Evolutionary conservation across 2,797 vertebrate genomes (phyloP), one percentile per base, ranked within the genome.

Genomic region (Hyperoplus lanceolatus): DNA sequence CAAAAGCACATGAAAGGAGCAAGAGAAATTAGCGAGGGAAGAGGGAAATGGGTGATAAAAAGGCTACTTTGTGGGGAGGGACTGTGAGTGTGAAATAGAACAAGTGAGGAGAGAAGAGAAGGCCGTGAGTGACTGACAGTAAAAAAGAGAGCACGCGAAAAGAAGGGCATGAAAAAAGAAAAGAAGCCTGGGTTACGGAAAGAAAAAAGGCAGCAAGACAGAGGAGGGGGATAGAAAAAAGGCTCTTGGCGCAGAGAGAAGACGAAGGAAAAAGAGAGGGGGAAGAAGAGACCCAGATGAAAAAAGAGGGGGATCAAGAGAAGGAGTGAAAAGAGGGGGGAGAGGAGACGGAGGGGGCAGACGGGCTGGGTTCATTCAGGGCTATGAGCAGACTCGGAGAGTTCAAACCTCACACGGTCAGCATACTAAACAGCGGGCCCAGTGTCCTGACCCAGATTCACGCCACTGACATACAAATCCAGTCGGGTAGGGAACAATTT

Each of bases 361-460:
- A 89, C 77, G 63, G 73, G 80, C 62, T 75, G 86, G 86, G 94
- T 95, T 95, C 94, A 95, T 92, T 86, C 83, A 43, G 84, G 92
- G 93, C 89, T 88, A 91, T 73, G 88, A 90, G 86, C 82, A 80
- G 85, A 89, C 90, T 91, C 61, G 29, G 29, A 9, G 72, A 90
- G 87, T 90, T 90, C 92, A 93, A 92, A 88, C 81, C 91, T 91
- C 88, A 91, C 93, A 92, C 63, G 73, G 92, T 79, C 85, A 79
- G 94, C 92, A 95, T 95, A 94, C 90, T 94, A 95, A 96, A 90
- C 89, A 92, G 88, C 65, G 78, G 82, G 77, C 86, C 87, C 87
- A 74, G 77, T 77, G 83, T 91, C 87, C 92, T 95, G 94, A 95
- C 94, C 94, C 93, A 95, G 88, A 95, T 95, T 93, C 89, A 92